phyloP scores from a whole-genome alignment of 2,113 vertebrate species.

The Petroica traversi region DNA sequence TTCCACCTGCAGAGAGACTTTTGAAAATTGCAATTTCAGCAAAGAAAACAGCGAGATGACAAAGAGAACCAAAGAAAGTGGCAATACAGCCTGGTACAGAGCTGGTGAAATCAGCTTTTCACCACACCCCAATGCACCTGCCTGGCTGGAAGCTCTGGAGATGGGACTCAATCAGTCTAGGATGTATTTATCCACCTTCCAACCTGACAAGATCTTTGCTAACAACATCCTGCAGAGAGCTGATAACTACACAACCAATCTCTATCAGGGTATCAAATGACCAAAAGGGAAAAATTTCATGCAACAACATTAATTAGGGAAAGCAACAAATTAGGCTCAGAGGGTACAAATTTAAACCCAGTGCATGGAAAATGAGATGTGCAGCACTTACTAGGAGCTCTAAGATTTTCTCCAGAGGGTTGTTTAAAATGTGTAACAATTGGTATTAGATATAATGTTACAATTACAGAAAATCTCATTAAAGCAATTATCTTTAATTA shows the following conservation, averaged over 20 bases:
- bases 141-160: background rate
- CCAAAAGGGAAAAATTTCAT: background rate
- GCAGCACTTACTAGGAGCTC: background rate
- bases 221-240: background rate
- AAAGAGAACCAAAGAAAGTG: background rate
- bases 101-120: background rate
- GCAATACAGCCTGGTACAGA: background rate
- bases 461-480: background rate
- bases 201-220: background rate
- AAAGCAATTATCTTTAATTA: slow-evolving; percentile 33
- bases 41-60: background rate
- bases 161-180: background rate
- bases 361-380: background rate
- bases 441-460: background rate
- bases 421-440: background rate
- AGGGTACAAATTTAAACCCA: background rate
- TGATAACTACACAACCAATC: background rate
- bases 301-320: background rate
- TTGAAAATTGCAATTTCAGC: background rate
- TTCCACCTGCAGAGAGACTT: slow-evolving; percentile 77
- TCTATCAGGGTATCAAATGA: background rate
- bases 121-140: no score
- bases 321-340: slow-evolving; percentile 5
- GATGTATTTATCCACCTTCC: background rate
- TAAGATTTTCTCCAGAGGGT: background rate